Conservation (phyloP, 2,888 invertebrate genomes). For the Hololepta plana region DNA sequence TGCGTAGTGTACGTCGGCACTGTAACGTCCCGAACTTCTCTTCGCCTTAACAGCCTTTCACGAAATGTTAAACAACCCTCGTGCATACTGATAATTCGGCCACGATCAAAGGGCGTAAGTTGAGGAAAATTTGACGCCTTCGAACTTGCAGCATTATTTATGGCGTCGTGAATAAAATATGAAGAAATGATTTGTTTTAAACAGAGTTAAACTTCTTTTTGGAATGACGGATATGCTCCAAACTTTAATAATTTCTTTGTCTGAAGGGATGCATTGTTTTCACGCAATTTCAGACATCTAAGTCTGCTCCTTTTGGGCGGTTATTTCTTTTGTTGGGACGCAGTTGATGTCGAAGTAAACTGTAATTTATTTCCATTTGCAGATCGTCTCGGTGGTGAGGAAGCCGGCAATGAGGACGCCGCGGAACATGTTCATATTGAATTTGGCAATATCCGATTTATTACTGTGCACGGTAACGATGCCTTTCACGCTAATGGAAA, state of each 20-base stretch:
- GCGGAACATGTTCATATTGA: constrained; percentile 84
- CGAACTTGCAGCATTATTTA: no score
- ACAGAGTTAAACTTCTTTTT: neutral
- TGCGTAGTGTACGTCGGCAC: no score
- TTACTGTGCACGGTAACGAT: constrained; percentile 78
- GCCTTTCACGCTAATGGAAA: constrained; percentile 76
- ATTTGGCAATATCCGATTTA: constrained; percentile 72
- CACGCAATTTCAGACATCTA: neutral
- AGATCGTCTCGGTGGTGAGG: constrained; percentile 45
- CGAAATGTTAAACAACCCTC: no score
- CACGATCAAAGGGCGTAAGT: no score
- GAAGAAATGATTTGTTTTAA: neutral
- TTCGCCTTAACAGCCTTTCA: no score
- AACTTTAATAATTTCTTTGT: neutral
- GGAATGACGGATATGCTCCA: neutral
- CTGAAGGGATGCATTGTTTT: neutral
- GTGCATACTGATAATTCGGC: no score
- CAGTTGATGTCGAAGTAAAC: no score
- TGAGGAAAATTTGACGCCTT: no score
- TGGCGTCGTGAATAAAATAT: no score
- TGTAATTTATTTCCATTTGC: no score
- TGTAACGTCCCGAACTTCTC: no score
- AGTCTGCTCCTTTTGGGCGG: constrained; percentile 3
- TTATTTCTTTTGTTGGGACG: no score
- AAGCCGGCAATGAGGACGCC: constrained; percentile 84